phyloP scores from a whole-genome alignment of 2,113 vertebrate species.

The Dinomys branickii region DNA sequence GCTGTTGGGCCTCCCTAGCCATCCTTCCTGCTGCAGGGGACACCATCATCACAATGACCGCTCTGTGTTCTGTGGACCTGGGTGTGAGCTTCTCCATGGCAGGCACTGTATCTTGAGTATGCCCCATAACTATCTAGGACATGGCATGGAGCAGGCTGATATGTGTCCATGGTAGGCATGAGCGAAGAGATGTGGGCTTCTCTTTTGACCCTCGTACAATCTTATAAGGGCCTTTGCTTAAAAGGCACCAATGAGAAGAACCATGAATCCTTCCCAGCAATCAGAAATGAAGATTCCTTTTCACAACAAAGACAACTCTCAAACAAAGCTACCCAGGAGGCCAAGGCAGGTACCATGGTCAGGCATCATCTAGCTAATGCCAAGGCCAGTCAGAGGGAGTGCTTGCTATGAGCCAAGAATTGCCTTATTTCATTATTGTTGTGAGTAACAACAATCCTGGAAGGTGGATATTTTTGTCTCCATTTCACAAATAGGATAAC shows the following conservation, averaged over 20 bases:
- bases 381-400: not conserved
- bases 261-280: not conserved
- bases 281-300: not conserved
- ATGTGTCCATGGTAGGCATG: not conserved
- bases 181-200: not conserved
- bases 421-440: rapidly evolving
- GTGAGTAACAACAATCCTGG: not conserved
- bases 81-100: not conserved
- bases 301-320: not conserved
- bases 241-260: not conserved
- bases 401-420: not conserved
- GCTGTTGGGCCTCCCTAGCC: not conserved
- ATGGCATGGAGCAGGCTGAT: not conserved
- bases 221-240: not conserved
- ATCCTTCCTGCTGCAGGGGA: not conserved
- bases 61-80: not conserved
- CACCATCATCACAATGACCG: not conserved
- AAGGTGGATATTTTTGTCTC: not conserved
- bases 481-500: not conserved
- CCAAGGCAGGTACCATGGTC: too few relatives aligned
- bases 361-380: not conserved
- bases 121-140: not conserved
- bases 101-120: not conserved
- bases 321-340: not conserved
- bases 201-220: not conserved